These are phyloP conservation scores for Microtus ochrogaster DNA, from an alignment of 2,113 vertebrate species.

Conservation along the genomic window DNA sequence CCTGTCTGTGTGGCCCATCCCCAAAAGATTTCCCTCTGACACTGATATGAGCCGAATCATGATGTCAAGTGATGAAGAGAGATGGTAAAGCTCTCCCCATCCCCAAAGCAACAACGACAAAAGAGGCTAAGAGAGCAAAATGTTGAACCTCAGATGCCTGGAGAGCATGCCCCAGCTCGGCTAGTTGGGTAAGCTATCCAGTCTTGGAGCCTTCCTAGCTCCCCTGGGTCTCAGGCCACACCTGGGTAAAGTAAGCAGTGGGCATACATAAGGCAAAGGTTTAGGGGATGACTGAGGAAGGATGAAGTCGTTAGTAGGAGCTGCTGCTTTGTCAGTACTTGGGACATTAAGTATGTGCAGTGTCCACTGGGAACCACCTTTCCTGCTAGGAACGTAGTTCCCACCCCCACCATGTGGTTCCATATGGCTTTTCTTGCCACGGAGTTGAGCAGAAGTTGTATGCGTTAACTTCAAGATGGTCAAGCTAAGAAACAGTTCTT, in stretches of 20 bases:
- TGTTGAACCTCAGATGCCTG: rapidly evolving
- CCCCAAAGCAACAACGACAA: background rate
- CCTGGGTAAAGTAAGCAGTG: background rate
- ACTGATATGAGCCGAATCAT: background rate
- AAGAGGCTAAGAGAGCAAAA: background rate
- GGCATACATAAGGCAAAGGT: background rate
- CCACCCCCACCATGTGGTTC: background rate
- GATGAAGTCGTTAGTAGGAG: background rate
- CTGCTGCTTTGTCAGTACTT: background rate
- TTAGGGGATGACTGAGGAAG: background rate
- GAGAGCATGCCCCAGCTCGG: background rate
- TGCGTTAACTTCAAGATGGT: background rate
- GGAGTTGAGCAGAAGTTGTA: background rate
- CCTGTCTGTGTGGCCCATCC: background rate
- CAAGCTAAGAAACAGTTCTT: background rate
- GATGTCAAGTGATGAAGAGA: background rate
- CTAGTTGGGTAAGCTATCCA: background rate
- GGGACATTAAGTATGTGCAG: background rate
- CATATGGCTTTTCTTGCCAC: background rate
- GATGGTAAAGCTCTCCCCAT: background rate
- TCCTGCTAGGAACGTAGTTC: background rate
- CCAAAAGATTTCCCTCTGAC: background rate
- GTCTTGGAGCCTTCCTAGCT: background rate
- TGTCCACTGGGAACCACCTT: background rate
- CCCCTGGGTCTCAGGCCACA: background rate